Conservation (phyloP, 2,797 vertebrate species). For the Ptychadena robeensis region DNA sequence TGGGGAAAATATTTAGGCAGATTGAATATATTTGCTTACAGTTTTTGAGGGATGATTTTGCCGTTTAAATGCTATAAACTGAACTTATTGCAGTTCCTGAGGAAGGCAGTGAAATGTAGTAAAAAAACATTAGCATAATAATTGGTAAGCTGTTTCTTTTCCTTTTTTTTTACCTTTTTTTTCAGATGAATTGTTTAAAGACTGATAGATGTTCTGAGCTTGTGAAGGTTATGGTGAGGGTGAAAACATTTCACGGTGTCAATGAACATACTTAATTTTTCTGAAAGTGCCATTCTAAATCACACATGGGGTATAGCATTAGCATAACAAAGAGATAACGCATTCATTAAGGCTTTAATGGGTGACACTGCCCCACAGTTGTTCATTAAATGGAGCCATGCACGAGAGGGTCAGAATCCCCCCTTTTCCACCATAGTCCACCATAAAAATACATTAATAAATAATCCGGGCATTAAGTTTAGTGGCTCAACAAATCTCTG, state of each 20-base stretch:
- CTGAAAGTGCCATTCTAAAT: constrained; percentile 80
- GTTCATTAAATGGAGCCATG: constrained; percentile 66
- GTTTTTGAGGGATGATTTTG: constrained; percentile 75
- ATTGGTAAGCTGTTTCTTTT: constrained; percentile 76
- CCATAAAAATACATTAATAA: constrained; percentile 26
- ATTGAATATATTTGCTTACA: constrained; percentile 59
- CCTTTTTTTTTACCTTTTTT: constrained; percentile 67
- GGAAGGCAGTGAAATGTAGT: constrained; percentile 83
- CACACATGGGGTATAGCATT: constrained; percentile 72
- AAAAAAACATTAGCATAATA: constrained; percentile 89
- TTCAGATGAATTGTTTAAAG: constrained; percentile 85
- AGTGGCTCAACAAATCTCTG: constrained; percentile 45
- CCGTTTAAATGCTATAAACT: constrained; percentile 70
- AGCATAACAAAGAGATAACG: constrained; percentile 79
- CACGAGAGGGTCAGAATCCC: constrained; percentile 16
- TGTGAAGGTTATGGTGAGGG: constrained; percentile 81
- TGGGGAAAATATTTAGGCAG: constrained; percentile 22
- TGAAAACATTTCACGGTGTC: constrained; percentile 85
- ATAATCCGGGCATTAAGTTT: constrained; percentile 20
- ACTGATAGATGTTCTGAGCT: constrained; percentile 85
- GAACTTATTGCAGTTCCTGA: constrained; percentile 76
- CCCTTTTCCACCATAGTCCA: constrained; percentile 33
- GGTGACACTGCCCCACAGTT: constrained; percentile 64
- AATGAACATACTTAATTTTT: constrained; percentile 85
- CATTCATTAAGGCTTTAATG: constrained; percentile 67